Conservation (phyloP, 1,140 invertebrate species). For the Atta cephalotes region DNA sequence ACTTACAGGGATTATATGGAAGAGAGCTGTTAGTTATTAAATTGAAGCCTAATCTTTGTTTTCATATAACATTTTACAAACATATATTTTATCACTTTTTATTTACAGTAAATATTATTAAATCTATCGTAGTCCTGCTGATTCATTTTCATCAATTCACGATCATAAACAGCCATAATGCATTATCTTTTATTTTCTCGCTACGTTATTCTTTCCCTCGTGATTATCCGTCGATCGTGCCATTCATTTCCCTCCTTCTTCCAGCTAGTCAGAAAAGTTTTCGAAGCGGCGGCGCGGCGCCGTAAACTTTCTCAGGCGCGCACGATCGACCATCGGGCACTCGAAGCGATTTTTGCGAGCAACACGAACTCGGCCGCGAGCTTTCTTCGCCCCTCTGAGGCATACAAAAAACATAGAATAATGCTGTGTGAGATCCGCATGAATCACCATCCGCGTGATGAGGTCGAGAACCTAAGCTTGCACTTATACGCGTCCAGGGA, state of each 20-base stretch:
- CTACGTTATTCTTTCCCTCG: not conserved
- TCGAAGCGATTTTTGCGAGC: conserved; percentile 43
- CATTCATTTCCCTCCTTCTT: conserved; percentile 29
- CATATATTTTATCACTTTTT: not conserved
- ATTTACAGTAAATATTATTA: not conserved
- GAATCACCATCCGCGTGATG: conserved; percentile 33
- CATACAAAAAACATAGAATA: conserved; percentile 40
- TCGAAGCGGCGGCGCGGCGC: conserved; percentile 25
- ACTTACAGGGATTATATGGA: too few relatives aligned
- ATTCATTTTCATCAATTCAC: not conserved
- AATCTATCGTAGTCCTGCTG: not conserved
- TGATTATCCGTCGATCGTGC: conserved; percentile 24
- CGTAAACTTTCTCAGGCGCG: conserved; percentile 31
- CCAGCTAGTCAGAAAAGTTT: conserved; percentile 34
- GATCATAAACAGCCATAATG: not conserved
- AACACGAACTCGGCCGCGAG: conserved; percentile 24
- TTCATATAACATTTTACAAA: not conserved
- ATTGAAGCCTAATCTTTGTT: too few relatives aligned
- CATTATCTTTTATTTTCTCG: conserved; percentile 24
- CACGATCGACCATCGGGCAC: conserved; percentile 29
- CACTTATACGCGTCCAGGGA: not conserved
- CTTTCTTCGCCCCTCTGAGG: conserved; percentile 6
- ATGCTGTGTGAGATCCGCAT: conserved; percentile 34
- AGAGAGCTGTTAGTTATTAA: too few relatives aligned
- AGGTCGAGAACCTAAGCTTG: conserved; percentile 24